These are phyloP conservation scores for Agonopterix arenella DNA, from an alignment of 2,888 invertebrate genomes.

Conservation along the genomic window DNA sequence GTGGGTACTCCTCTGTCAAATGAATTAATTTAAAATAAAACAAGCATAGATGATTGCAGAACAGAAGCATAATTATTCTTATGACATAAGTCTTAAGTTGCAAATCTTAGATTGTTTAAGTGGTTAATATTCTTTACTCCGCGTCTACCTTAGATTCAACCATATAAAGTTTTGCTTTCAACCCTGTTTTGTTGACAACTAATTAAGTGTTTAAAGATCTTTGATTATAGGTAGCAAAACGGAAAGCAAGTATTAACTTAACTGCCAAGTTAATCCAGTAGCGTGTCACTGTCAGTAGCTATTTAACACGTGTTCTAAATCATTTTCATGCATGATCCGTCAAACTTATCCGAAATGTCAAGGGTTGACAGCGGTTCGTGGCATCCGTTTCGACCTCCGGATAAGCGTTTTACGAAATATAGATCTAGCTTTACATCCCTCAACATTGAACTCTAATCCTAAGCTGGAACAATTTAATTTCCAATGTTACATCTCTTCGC, in stretches of 20 bases:
- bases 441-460: slow-evolving; percentile 10
- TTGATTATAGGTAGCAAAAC: slow-evolving; percentile 19
- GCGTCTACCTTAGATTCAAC: too few species aligned
- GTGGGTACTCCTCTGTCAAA: too few species aligned
- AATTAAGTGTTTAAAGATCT: slow-evolving; percentile 19
- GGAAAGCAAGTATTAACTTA: slow-evolving; percentile 10
- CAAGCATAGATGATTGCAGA: too few species aligned
- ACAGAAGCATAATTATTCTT: too few species aligned
- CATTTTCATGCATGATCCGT: slow-evolving; percentile 61
- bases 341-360: slow-evolving; percentile 67
- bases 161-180: too few species aligned
- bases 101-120: too few species aligned
- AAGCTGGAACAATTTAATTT: slow-evolving; percentile 28
- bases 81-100: too few species aligned
- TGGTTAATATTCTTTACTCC: too few species aligned
- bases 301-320: slow-evolving; percentile 46
- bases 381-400: slow-evolving; percentile 56
- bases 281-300: slow-evolving; percentile 26
- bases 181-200: too few species aligned
- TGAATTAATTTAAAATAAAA: too few species aligned
- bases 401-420: slow-evolving; percentile 26
- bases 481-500: slow-evolving; percentile 18
- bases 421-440: not conserved
- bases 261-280: slow-evolving; percentile 17
- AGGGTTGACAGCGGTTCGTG: slow-evolving; percentile 70